Evolutionary conservation across 2,113 vertebrate genomes (phyloP).

Genomic region (Tinamus guttatus): DNA sequence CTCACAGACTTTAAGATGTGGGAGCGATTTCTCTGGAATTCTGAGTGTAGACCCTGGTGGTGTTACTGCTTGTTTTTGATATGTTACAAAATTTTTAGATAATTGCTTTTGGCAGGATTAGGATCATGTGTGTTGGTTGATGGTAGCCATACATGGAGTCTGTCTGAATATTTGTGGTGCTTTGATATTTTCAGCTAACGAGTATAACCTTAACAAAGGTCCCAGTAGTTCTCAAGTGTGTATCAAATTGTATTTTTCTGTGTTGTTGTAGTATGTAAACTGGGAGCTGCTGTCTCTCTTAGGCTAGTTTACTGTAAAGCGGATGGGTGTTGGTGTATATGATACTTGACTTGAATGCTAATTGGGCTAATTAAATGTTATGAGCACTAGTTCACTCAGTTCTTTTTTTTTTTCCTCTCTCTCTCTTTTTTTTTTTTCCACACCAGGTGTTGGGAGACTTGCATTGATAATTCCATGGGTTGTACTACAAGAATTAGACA

Average conservation of each 20-base stretch:
- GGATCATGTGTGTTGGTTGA: rapidly evolving
- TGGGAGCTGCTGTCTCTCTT: background rate
- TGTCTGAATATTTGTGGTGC: background rate
- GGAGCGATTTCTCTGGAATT: background rate
- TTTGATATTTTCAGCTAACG: background rate
- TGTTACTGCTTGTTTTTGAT: background rate
- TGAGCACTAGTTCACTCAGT: background rate
- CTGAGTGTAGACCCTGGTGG: background rate
- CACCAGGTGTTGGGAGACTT: conserved; percentile 81
- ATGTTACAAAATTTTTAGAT: background rate
- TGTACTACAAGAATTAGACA: conserved; percentile 92
- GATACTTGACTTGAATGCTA: background rate
- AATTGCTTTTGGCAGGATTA: background rate
- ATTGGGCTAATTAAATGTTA: background rate
- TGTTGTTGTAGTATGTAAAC: background rate
- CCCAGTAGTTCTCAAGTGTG: background rate
- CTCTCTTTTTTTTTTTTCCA: background rate
- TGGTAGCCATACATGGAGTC: background rate
- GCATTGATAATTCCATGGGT: conserved; percentile 93
- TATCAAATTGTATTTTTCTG: background rate
- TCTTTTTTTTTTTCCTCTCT: background rate
- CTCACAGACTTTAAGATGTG: background rate
- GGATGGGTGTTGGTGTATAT: background rate
- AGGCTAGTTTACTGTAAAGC: background rate
- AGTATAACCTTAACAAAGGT: background rate